A percentile compares a stretch with the other conserved stretches of the same genome.
These are phyloP conservation scores for Thamnaconus septentrionalis DNA, from an alignment of 2,113 vertebrate genomes.

Conservation along the genomic window DNA sequence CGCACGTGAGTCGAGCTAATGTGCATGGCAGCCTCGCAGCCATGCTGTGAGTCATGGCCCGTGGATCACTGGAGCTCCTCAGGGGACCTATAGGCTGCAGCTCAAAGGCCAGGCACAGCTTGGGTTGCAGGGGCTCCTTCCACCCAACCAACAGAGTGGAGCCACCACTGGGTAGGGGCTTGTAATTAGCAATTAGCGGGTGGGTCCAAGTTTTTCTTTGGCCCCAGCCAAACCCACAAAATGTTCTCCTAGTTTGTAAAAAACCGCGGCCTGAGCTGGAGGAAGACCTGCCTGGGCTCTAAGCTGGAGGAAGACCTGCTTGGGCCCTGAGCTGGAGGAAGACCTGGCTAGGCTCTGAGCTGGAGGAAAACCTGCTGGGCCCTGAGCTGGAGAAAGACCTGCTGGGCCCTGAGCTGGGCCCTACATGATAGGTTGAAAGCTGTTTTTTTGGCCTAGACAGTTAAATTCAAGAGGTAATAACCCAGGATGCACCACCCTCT, in stretches of 20 bases:
- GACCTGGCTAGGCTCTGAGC: constrained; percentile 57
- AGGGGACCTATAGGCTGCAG: constrained; percentile 62
- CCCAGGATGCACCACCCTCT: constrained; percentile 57
- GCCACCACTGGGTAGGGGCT: constrained; percentile 77
- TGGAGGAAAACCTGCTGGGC: constrained; percentile 15
- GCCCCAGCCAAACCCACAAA: constrained; percentile 78
- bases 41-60: constrained; percentile 66
- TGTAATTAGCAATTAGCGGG: constrained; percentile 84
- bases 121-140: constrained; percentile 70
- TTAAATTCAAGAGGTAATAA: constrained; percentile 75
- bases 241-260: constrained; percentile 79
- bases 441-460: constrained; percentile 46
- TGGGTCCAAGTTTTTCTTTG: constrained; percentile 78
- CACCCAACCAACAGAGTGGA: constrained; percentile 77
- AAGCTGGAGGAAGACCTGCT: constrained; percentile 62
- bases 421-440: constrained; percentile 59
- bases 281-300: constrained; percentile 41
- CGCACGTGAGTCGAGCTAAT: constrained; percentile 64
- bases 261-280: constrained; percentile 68
- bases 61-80: constrained; percentile 66
- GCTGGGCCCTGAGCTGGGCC: too few species aligned
- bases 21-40: constrained; percentile 61
- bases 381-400: constrained; percentile 64
- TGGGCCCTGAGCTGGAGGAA: constrained; percentile 59
- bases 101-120: constrained; percentile 58